Evolutionary conservation across 2,797 vertebrate species (phyloP), one percentile per base, ranked within the genome.

Genomic region (Morus bassanus): DNA sequence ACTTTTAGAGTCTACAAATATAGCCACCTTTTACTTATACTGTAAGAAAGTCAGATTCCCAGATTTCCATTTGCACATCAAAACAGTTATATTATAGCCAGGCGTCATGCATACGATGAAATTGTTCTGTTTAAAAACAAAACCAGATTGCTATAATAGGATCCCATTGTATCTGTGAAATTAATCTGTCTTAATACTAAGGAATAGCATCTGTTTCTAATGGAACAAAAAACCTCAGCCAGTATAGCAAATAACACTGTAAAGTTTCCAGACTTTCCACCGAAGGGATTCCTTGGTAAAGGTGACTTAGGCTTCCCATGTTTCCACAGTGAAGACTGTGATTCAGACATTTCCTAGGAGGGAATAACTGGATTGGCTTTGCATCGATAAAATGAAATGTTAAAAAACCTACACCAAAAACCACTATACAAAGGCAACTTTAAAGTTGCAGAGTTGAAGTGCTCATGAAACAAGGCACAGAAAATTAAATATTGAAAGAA

Each of bases 41-140:
- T 89, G 11, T 72, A 93, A 89, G 80, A 94, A 91, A 93, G n/a
- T 80, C 77, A 89, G 73, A 92, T 89, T 92, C 82, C 75, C 89
- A 94, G 92, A 93, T 95, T 95, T 95, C 65, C 81, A 91, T 89
- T 96, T 97, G 61, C 80, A 96, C 78, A 94, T 94, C 91, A 94
- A 94, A 96, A 80, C 81, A 85, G 46, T 92, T 93, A 57, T 80
- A 89, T 91, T 95, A 85, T 68, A 96, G 68, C 57, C 91, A 95
- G 75, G 37, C 46, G 0, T 94, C 77, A 77, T 61, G 70, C 85
- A 54, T 82, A 91, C 10, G 39, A 95, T 91, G 56, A 95, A 94
- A 85, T 56, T 54, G 57, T 74, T 92, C 92, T 92, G 87, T 89
- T 91, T 91, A 89, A 93, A 94, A 96, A 69, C 94, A 92, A 95